These are phyloP conservation scores for Thunnus maccoyii DNA, from an alignment of 2,113 vertebrate genomes.

Conservation along the genomic window DNA sequence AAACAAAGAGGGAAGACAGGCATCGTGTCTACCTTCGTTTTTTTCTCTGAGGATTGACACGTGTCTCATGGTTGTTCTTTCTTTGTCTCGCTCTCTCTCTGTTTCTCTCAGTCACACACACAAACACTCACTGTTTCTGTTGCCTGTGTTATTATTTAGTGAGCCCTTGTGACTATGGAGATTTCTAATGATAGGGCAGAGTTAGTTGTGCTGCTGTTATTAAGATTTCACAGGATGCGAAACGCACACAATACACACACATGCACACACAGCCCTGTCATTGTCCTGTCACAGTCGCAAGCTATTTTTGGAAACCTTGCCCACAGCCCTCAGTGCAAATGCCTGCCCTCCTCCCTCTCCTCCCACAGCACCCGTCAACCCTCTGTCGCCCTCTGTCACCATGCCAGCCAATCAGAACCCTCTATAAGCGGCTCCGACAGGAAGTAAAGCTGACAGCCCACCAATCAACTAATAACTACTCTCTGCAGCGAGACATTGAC, in stretches of 20 bases:
- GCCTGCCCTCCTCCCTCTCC: slow-evolving; percentile 65
- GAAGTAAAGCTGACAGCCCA: slow-evolving; percentile 73
- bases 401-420: slow-evolving; percentile 68
- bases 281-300: slow-evolving; percentile 77
- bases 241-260: slow-evolving; percentile 43
- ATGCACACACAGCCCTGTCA: slow-evolving; percentile 59
- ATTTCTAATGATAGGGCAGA: slow-evolving; percentile 76
- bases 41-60: slow-evolving; percentile 22
- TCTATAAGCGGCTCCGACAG: slow-evolving; percentile 46
- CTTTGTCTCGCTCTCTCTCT: neutral
- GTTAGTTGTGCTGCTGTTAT: slow-evolving; percentile 70
- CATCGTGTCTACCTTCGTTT: slow-evolving; percentile 20
- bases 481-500: slow-evolving; percentile 51
- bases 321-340: slow-evolving; percentile 63
- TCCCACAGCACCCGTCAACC: slow-evolving; percentile 68
- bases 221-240: slow-evolving; percentile 76
- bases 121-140: slow-evolving; percentile 11
- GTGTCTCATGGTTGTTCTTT: slow-evolving; percentile 9
- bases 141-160: slow-evolving; percentile 62
- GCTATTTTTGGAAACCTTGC: slow-evolving; percentile 78
- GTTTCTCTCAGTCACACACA: slow-evolving; percentile 23
- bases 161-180: slow-evolving; percentile 64
- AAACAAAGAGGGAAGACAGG: slow-evolving; percentile 45
- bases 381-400: slow-evolving; percentile 66
- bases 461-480: slow-evolving; percentile 80